Conservation (phyloP, 1,140 invertebrate species). For the Conus betulinus region DNA sequence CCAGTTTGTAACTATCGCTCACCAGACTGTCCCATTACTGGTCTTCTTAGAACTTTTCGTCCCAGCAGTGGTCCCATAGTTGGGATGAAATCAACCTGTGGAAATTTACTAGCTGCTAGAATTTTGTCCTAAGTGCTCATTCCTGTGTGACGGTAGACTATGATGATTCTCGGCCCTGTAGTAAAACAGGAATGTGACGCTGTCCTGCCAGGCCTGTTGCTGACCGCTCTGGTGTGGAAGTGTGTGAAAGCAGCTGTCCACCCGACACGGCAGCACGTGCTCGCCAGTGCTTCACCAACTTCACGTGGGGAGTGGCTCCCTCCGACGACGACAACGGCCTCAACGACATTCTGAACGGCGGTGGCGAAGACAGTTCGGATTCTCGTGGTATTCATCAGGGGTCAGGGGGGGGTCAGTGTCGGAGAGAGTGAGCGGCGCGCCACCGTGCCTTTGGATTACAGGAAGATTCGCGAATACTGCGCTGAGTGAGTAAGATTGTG, state of each 20-base stretch:
- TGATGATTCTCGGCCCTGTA: no score
- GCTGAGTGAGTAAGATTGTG: conserved; percentile 33
- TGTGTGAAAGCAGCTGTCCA: conserved; percentile 6
- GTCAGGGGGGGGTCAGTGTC: neutral
- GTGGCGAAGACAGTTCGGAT: neutral
- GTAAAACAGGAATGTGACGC: no score
- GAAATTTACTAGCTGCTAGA: no score
- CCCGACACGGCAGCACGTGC: conserved; percentile 29
- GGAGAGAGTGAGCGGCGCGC: neutral
- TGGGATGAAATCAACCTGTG: no score
- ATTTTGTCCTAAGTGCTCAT: no score
- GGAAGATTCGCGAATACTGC: conserved; percentile 44
- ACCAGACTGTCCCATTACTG: no score
- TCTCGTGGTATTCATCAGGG: neutral
- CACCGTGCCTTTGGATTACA: conserved; percentile 36
- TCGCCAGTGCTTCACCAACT: conserved; percentile 35
- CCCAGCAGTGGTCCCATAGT: no score
- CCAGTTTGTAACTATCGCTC: no score
- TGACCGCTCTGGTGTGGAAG: neutral
- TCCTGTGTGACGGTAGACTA: no score
- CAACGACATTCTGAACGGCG: neutral
- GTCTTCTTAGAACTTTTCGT: no score
- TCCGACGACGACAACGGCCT: neutral
- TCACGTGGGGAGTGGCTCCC: conserved; percentile 34
- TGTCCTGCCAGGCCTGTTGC: neutral